These are phyloP conservation scores for Platycnemis pennipes DNA, from an alignment of 2,888 invertebrate species.

Conservation along the genomic window DNA sequence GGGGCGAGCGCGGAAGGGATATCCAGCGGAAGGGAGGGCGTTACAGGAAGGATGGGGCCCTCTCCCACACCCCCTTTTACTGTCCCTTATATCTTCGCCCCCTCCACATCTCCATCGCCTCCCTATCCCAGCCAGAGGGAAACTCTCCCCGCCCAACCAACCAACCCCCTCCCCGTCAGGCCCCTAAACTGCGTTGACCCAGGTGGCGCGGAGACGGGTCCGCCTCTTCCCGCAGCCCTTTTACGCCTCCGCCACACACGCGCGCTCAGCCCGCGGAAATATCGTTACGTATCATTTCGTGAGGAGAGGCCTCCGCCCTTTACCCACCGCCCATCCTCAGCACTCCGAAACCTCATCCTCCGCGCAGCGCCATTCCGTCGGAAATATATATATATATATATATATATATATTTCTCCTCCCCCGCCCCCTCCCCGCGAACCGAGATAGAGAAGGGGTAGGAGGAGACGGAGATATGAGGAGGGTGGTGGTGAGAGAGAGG, in stretches of 20 bases:
- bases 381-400: neutral
- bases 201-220: slow-evolving; percentile 53
- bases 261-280: slow-evolving; percentile 38
- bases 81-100: neutral
- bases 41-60: neutral
- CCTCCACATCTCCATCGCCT: neutral
- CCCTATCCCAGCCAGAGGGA: neutral
- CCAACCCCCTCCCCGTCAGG: neutral
- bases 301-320: slow-evolving; percentile 65
- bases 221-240: slow-evolving; percentile 55
- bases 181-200: slow-evolving; percentile 61
- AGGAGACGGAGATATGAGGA: neutral
- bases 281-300: slow-evolving; percentile 68
- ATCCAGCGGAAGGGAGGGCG: neutral
- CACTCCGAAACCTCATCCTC: no score
- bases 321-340: neutral
- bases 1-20: neutral
- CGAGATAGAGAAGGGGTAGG: neutral
- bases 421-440: neutral
- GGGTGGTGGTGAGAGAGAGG: neutral
- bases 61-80: neutral
- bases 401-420: no score
- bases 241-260: slow-evolving; percentile 61
- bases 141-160: neutral
- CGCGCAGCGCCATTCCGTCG: no score